Base-by-base conservation (phyloP, 1,140 invertebrate species). In the Lutraria rhynchaena region DNA sequence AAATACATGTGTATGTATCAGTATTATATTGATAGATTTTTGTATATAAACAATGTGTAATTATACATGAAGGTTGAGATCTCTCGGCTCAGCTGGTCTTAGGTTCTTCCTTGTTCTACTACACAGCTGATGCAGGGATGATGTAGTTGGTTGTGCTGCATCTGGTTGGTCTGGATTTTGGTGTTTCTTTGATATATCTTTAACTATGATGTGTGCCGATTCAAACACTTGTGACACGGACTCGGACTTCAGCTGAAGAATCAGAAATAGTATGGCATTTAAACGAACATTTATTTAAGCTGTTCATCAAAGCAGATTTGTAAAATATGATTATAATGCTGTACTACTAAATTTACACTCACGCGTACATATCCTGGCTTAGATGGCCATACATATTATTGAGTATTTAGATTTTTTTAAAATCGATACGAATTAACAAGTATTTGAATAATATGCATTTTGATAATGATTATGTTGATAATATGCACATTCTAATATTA, bases 81-180 rank as follows among this genome's bases (percentile, higher is more conserved):
- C n/a, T 29, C 33, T 51, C 0, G 67, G 67, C 1, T 71, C 67
- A 19, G 53, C 22, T 55, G 67, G 67, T 7, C 67, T 27, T 7
- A 55, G 29, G 7, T 15, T 3, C 19, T 51, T 33, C 19, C 67
- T 53, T n/a, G 49, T 71, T 2, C 46, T 24, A 22, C 55, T 71
- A 35, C 46, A 51, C 49, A 71, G 53, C 51, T 55, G 53, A 11
- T 53, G 3, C 3, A 71, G 33, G 2, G 27, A 29, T 3, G 15
- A 17, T 4, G 53, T 24, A 37, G 27, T 55, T 33, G 51, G 27
- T 1, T 29, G 13, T 46, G 49, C 19, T 7, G 9, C 27, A 35
- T 55, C 46, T 0, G 65, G 65, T 22, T 70, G 44, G 22, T 4
- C 37, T 49, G 41, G 44, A 0, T 31, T 4, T 33, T 70, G 41